Evolutionary conservation across 1,140 invertebrate genomes (phyloP), one percentile per base, ranked within the genome.

Genomic region (Eciton burchellii): DNA sequence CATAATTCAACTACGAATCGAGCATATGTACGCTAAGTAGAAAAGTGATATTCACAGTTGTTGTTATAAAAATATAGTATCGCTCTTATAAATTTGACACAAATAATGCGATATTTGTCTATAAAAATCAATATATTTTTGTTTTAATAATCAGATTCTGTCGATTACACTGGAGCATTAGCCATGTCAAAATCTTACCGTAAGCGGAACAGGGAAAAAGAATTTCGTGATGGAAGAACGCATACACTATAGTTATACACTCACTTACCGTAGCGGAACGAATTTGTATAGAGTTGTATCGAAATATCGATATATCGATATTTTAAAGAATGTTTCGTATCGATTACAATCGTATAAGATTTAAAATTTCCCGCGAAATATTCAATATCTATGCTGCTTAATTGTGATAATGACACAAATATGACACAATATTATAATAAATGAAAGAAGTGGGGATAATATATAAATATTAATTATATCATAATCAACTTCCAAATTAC

Each of bases 81-180:
- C 43, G 9, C 29, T 14, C 41, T 43, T 56, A 49, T 45, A 84
- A 21, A 29, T 21, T n/a, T 24, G 56, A 0, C 1, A 12, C 47
- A 62, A 83, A 82, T 41, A 41, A 60, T 29, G 47, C 5, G 49
- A 76, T 86, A 77, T 81, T 83, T 66, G 12, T 52, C 3, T 45
- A 65, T 52, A 57, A 68, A 66, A 71, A 43, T n/a, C 60, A 49
- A 59, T 59, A 70, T 79, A 71, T 24, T n/a, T 8, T 79, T 81
- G 12, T 24, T 82, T 82, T 45, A 88, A 66, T 21, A 81, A 57
- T 21, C 71, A 65, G 89, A 91, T 90, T 90, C 68, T 65, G 82
- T 66, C 19, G 90, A 91, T 91, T 84, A 84, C 60, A 62, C 73
- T 65, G 54, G 21, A 59, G 57, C 16, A 0, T 9, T 49, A n/a